A percentile compares a stretch with the other conserved stretches of the same genome.
Evolutionary conservation across 1,140 invertebrate species (phyloP).

Genomic region (Microvelia longipes): DNA sequence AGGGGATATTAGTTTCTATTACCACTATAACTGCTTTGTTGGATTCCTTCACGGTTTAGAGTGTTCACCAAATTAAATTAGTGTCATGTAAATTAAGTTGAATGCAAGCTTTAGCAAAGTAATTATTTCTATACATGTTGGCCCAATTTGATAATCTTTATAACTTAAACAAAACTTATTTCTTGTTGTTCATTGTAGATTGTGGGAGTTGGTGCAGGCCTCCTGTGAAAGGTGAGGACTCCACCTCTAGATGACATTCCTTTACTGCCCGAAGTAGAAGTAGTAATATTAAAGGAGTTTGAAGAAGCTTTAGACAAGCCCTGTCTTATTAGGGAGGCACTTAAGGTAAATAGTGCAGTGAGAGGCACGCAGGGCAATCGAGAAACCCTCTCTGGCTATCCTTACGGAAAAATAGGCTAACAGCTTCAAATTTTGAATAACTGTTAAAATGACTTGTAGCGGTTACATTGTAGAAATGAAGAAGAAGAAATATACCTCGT

Average conservation of each 20-base stretch:
- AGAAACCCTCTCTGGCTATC: not conserved
- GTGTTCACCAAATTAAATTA: too few species aligned
- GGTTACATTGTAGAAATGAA: too few species aligned
- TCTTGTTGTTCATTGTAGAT: not conserved
- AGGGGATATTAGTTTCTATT: too few species aligned
- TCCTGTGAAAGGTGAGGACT: not conserved
- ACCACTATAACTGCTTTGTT: too few species aligned
- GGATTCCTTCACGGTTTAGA: too few species aligned
- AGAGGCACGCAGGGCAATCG: not conserved
- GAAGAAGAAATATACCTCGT: too few species aligned
- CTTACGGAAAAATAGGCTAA: not conserved
- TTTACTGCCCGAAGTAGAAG: not conserved
- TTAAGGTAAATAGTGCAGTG: not conserved
- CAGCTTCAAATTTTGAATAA: not conserved
- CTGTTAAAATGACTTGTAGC: not conserved
- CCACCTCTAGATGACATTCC: not conserved
- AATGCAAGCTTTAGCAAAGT: too few species aligned
- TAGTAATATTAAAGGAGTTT: not conserved
- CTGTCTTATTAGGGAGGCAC: not conserved
- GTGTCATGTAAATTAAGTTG: too few species aligned
- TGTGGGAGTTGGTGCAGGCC: not conserved
- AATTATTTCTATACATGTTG: too few species aligned
- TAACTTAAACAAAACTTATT: too few species aligned
- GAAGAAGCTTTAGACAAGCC: not conserved
- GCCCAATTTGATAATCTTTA: too few species aligned